These are phyloP conservation scores for Lycaon pictus DNA, from an alignment of 2,113 vertebrate genomes.

Conservation along the genomic window DNA sequence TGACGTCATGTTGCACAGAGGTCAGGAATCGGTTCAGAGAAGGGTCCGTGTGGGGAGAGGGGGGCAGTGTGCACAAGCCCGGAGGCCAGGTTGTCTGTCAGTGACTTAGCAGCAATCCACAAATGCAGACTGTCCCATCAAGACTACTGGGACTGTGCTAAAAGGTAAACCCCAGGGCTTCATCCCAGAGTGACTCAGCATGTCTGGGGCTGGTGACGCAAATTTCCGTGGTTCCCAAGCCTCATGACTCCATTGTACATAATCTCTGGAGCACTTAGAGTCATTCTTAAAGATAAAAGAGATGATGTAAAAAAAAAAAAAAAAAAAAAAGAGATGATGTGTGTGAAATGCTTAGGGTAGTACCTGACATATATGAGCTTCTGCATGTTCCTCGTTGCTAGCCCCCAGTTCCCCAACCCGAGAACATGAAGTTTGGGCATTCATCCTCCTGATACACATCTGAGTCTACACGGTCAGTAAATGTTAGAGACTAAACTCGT, in stretches of 20 bases:
- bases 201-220: background rate
- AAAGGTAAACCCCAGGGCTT: background rate
- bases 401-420: background rate
- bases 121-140: background rate
- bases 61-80: background rate
- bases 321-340: background rate
- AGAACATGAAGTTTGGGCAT: background rate
- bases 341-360: background rate
- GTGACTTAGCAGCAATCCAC: background rate
- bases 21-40: background rate
- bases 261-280: background rate
- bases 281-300: background rate
- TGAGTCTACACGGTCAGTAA: background rate
- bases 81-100: background rate
- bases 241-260: background rate
- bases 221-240: background rate
- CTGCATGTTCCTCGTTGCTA: background rate
- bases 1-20: background rate
- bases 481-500: background rate
- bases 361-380: background rate
- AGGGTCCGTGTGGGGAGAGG: fast-evolving
- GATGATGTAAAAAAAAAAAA: background rate
- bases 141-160: background rate
- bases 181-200: background rate
- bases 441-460: background rate